Conservation (phyloP, 2,888 invertebrate genomes). For the Aphodius granarius region DNA sequence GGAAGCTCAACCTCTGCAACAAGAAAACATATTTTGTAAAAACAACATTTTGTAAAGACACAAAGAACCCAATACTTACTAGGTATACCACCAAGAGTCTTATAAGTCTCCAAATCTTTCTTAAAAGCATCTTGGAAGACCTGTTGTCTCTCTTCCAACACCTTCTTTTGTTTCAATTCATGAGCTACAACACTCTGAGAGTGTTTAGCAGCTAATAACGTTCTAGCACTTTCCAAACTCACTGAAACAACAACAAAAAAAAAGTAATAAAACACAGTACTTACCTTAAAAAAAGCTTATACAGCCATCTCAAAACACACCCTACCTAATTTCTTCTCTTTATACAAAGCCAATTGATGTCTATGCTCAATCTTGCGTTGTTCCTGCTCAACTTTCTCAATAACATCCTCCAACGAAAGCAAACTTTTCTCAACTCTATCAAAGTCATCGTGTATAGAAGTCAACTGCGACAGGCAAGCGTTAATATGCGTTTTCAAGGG, state of each 20-base stretch:
- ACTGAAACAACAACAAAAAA: conserved; percentile 38
- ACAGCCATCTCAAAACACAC: too few relatives aligned
- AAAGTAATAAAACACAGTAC: conserved; percentile 9
- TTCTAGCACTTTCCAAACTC: conserved; percentile 53
- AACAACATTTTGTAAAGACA: background rate
- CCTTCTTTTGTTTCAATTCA: conserved; percentile 59
- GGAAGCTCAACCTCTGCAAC: conserved; percentile 31
- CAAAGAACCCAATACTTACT: conserved; percentile 54
- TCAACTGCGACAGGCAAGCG: conserved; percentile 58
- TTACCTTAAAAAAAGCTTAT: too few relatives aligned
- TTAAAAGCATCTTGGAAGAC: conserved; percentile 72
- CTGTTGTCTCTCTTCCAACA: conserved; percentile 66
- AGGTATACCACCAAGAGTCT: conserved; percentile 63
- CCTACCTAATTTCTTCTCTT: conserved; percentile 70
- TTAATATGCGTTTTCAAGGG: conserved; percentile 53
- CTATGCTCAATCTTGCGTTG: conserved; percentile 72
- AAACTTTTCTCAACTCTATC: conserved; percentile 67
- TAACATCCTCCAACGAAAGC: conserved; percentile 66
- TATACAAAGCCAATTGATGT: conserved; percentile 70
- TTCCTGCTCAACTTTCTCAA: conserved; percentile 71
- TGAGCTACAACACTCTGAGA: conserved; percentile 59
- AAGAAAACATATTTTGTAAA: background rate
- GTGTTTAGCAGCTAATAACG: conserved; percentile 61
- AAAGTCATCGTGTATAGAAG: conserved; percentile 60
- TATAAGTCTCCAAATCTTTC: conserved; percentile 66